Evolutionary conservation across 1,140 invertebrate genomes (phyloP), one percentile per base, ranked within the genome.

Genomic region (Zaprionus taronus): DNA sequence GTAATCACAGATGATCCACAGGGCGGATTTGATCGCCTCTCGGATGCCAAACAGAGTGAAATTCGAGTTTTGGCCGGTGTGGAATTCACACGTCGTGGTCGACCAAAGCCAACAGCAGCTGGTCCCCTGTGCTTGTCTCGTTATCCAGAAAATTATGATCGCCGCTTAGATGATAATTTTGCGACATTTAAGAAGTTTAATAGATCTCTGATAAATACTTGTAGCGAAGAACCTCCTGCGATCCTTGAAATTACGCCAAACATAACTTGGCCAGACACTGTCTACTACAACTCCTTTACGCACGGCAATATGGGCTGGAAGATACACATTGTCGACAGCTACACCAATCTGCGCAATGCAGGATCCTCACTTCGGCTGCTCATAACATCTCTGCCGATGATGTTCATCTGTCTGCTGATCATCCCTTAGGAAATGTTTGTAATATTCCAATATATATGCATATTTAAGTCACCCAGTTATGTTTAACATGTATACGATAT

Each of bases 231-330:
- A 62, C 94, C 96, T 6, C 94, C 96, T 5, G 96, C 95, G 0
- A 93, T 95, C 15, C 93, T 99, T 11, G 95, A 96, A 91, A 95
- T 98, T 4, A 97, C 96, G 4, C 98, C 98, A 2, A 98, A 98
- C 91, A 95, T 96, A 14, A 95, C 96, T 1, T 98, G 97, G 96
- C 98, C 98, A 0, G 97, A 99, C 92, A 94, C 95, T 11, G 97
- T 99, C 17, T 99, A 98, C 93, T 99, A 99, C 91, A 97, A 98
- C 93, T 98, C 97, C 60, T 99, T 97, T 93, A 97, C 97, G 0
- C 97, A 98, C 76, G 95, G 96, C 2, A 97, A 98, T 83, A 98
- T 98, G 97, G 97, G 97, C 22, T 97, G 96, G 95, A 97, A 97
- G 93, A 97, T 98, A 77, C 95, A 96, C 79, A 95, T 98, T 22